Evolutionary conservation across 2,113 vertebrate genomes (phyloP).

Genomic region (Chiloscyllium plagiosum): DNA sequence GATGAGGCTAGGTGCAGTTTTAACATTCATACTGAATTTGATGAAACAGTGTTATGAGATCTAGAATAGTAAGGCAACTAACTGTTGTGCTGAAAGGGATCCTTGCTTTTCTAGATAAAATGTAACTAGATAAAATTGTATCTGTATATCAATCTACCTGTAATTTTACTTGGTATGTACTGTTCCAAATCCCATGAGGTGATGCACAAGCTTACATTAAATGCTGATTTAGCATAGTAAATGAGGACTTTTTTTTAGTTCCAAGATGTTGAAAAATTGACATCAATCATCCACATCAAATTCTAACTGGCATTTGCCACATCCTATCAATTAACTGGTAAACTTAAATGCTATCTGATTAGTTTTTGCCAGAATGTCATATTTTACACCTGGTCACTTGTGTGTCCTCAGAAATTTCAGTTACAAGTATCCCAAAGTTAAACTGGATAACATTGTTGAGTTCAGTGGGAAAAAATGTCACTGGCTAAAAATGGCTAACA

Average conservation of each 20-base stretch:
- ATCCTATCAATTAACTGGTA: neutral
- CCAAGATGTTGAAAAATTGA: neutral
- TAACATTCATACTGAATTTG: neutral
- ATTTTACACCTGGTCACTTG: neutral
- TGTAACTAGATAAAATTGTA: neutral
- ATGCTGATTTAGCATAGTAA: neutral
- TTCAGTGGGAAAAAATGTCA: neutral
- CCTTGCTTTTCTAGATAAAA: neutral
- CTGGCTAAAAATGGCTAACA: neutral
- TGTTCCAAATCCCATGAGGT: neutral
- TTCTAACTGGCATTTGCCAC: neutral
- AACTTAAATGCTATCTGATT: neutral
- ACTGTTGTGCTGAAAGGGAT: neutral
- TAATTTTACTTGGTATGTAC: neutral
- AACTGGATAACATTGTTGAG: neutral
- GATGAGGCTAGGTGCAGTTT: neutral
- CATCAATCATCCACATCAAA: neutral
- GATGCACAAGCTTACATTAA: neutral
- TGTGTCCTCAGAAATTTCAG: neutral
- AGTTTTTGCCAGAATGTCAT: neutral
- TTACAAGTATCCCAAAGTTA: neutral
- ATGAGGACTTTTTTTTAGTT: neutral
- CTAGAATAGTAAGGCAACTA: neutral
- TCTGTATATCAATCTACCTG: neutral
- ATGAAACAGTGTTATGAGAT: neutral